Percentiles rank a stretch among this genome's conserved stretches.
These are phyloP conservation scores for Omphaloscelis lunosa DNA, from an alignment of 2,888 invertebrate species.

Conservation along the genomic window DNA sequence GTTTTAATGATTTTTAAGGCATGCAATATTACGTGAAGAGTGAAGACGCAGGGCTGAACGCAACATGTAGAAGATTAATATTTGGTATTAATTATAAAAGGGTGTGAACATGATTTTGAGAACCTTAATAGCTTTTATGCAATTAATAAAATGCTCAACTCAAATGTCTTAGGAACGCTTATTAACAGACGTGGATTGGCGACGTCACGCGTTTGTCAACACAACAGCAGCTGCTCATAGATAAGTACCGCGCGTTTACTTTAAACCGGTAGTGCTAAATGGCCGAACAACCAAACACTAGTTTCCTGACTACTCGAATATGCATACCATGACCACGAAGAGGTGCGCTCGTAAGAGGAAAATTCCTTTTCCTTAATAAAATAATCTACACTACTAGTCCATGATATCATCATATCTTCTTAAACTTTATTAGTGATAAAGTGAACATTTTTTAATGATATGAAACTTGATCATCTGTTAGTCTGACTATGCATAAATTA, in stretches of 20 bases:
- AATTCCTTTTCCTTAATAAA: slow-evolving; percentile 48
- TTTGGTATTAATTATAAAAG: not conserved
- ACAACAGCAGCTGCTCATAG: slow-evolving; percentile 70
- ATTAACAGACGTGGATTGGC: slow-evolving; percentile 25
- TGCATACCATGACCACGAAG: slow-evolving; percentile 44
- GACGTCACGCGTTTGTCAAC: slow-evolving; percentile 62
- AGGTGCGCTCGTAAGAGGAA: slow-evolving; percentile 46
- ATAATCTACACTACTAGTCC: slow-evolving; percentile 5
- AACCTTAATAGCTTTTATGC: not conserved
- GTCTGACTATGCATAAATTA: slow-evolving; percentile 26
- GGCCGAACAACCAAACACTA: slow-evolving; percentile 45
- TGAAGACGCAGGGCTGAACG: slow-evolving; percentile 21
- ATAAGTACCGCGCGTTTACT: slow-evolving; percentile 63
- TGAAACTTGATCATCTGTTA: slow-evolving; percentile 39
- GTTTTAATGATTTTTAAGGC: slow-evolving; percentile 40
- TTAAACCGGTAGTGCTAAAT: slow-evolving; percentile 61
- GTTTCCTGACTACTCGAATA: slow-evolving; percentile 66
- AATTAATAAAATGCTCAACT: not conserved
- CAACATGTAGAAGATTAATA: slow-evolving; percentile 2
- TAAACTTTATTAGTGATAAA: slow-evolving; percentile 24
- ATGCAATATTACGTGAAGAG: slow-evolving; percentile 30
- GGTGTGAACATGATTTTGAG: slow-evolving; percentile 9
- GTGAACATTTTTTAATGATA: slow-evolving; percentile 6
- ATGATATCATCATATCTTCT: slow-evolving; percentile 2
- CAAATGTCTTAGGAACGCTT: slow-evolving; percentile 1